A percentile compares a stretch with the other conserved stretches of the same genome.
Conservation (phyloP, 2,888 invertebrate species). For the Malthinus seriepunctatus region DNA sequence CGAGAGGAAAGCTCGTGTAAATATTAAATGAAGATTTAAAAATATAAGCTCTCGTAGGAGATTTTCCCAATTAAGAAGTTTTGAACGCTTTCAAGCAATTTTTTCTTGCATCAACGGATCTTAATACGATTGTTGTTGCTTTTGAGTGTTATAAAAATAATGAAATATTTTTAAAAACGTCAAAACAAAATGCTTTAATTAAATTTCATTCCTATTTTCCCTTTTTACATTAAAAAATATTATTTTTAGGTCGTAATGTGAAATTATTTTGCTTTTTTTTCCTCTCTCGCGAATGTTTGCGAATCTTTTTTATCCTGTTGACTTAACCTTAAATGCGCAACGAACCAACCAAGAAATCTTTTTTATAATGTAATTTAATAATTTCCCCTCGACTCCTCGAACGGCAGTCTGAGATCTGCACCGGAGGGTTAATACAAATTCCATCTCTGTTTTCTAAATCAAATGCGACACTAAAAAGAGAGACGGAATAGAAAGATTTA, state of each 20-base stretch:
- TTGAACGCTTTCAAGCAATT: conserved; percentile 25
- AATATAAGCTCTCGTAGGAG: conserved; percentile 32
- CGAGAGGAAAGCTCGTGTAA: conserved; percentile 24
- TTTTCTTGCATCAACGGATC: conserved; percentile 24
- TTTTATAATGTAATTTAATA: conserved; percentile 51
- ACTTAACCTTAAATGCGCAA: conserved; percentile 30
- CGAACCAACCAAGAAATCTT: conserved; percentile 36
- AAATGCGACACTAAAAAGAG: conserved; percentile 30
- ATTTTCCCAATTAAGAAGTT: conserved; percentile 42
- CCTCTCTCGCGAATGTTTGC: neutral
- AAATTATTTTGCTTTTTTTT: too few species aligned
- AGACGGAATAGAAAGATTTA: conserved; percentile 55
- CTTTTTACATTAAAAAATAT: too few species aligned
- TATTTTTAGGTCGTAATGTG: too few species aligned
- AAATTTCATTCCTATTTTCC: neutral
- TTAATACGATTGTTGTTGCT: conserved; percentile 30
- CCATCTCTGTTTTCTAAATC: conserved; percentile 29
- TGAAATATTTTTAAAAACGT: conserved; percentile 4
- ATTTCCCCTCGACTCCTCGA: conserved; percentile 47
- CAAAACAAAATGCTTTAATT: neutral
- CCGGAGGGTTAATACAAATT: conserved; percentile 34
- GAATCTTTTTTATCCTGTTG: conserved; percentile 13
- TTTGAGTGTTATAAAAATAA: conserved; percentile 23
- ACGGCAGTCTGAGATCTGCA: conserved; percentile 38
- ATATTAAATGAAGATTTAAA: conserved; percentile 31